Conservation (phyloP, 2,888 invertebrate species). For the Xanthia icteritia region DNA sequence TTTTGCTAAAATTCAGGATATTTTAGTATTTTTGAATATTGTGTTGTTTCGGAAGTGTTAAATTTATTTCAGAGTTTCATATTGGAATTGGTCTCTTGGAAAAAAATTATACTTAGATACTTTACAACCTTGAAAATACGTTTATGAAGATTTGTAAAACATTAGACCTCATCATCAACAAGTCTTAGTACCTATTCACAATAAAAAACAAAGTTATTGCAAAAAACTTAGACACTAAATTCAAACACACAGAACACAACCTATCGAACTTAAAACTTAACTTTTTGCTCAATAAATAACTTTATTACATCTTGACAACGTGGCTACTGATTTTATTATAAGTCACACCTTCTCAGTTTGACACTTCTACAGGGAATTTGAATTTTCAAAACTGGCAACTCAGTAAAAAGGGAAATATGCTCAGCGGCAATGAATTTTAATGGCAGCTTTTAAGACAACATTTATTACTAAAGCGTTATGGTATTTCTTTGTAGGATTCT, state of each 20-base stretch:
- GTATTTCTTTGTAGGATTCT: constrained; percentile 67
- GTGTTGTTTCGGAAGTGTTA: background rate
- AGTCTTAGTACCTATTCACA: background rate
- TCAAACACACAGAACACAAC: background rate
- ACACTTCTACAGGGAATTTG: constrained; percentile 11
- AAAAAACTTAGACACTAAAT: no score
- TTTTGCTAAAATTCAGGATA: constrained; percentile 13
- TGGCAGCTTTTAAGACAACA: constrained; percentile 72
- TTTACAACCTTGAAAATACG: no score
- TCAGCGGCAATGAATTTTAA: constrained; percentile 87
- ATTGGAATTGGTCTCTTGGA: background rate
- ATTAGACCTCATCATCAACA: background rate
- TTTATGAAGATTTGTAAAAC: background rate
- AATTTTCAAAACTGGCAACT: constrained; percentile 43
- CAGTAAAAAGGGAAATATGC: constrained; percentile 78
- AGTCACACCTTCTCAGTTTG: background rate
- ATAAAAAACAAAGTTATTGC: background rate
- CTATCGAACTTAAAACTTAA: background rate
- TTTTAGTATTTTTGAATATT: background rate
- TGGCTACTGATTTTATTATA: background rate
- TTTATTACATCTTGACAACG: background rate
- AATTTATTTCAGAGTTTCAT: background rate
- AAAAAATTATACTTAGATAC: background rate
- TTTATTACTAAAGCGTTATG: constrained; percentile 71
- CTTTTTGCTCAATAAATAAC: background rate